phyloP scores from a whole-genome alignment of 1,140 invertebrate species.

The Aplysia californica region DNA sequence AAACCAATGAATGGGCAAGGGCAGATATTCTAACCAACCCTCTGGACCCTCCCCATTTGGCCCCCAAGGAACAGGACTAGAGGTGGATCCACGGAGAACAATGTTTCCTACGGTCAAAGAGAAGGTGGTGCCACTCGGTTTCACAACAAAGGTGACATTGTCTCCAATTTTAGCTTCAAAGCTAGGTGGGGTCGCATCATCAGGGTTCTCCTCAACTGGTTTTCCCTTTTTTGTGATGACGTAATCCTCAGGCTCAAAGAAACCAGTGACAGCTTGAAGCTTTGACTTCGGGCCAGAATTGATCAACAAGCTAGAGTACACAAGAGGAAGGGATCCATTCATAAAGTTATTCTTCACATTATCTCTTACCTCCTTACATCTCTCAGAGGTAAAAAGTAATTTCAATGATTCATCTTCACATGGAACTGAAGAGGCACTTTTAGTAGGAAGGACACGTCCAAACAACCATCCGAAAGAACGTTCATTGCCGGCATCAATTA shows the following conservation, averaged over 20 bases:
- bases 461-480: constrained; percentile 44
- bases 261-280: constrained; percentile 15
- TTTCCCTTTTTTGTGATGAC: constrained; percentile 38
- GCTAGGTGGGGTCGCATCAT: constrained; percentile 36
- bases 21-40: constrained; percentile 45
- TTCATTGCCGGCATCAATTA: constrained; percentile 12
- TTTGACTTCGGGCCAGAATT: neutral
- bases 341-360: no score
- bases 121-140: constrained; percentile 33
- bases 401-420: no score
- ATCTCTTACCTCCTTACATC: no score
- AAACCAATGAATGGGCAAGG: constrained; percentile 54
- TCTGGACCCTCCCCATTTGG: constrained; percentile 46
- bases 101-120: constrained; percentile 35
- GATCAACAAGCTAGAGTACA: constrained; percentile 11
- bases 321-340: constrained; percentile 26
- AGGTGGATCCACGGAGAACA: constrained; percentile 29
- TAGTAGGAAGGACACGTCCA: constrained; percentile 40
- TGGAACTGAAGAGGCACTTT: no score
- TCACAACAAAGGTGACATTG: constrained; percentile 34
- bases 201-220: constrained; percentile 43
- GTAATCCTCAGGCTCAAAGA: constrained; percentile 8
- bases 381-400: no score
- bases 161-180: constrained; percentile 38
- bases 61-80: constrained; percentile 41